Base-by-base conservation (phyloP, 92 coral and sea anemone species). In the Zoanthus sociatus region DNA sequence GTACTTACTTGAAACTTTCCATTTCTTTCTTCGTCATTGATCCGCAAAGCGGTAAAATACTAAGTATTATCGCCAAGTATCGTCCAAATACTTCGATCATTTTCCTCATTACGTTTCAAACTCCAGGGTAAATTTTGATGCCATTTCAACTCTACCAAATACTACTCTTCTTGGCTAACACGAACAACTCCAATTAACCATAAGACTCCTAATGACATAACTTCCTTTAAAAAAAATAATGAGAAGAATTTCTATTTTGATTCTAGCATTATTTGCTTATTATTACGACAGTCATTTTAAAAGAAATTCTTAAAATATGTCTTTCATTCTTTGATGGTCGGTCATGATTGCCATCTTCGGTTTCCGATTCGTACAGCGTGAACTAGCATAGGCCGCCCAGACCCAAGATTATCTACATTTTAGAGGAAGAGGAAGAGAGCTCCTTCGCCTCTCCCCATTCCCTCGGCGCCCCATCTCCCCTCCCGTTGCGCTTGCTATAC, bases 21-120 rank as follows among this genome's bases (percentile, higher is more conserved):
- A 93, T 91, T 56, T 94, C 98, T 51, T 94, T 91, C 79, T 89
- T 89, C 48, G 94, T 87, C 95, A 94, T 93, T 53, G 86, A 84
- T 54, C 84, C 78, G 69, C 85, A 86, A 21, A 88, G 89, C 63
- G 91, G 82, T 56, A 88, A 67, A 67, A 92, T 58, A 6, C 90
- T 69, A 15, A 84, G 75, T 60, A 86, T 73, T 70, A 89, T 18
- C 83, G 83, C 84, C 44, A 84, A 84, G 78, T 56, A 76, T 77
- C 84, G 70, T 56, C 90, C 87, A 20, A 86, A 11, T 50, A 82
- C 4, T 33, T 64, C 86, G 31, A 45, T 73, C 85, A 79, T 73
- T 48, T 78, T 84, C 77, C 79, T 86, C 74, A 81, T 21, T 82
- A 50, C 54, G 54, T 5, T 50, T 37, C 42, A 37, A 37, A 50